These are phyloP conservation scores for Drosophila prostipennis DNA, from an alignment of 2,888 invertebrate genomes.

Conservation along the genomic window DNA sequence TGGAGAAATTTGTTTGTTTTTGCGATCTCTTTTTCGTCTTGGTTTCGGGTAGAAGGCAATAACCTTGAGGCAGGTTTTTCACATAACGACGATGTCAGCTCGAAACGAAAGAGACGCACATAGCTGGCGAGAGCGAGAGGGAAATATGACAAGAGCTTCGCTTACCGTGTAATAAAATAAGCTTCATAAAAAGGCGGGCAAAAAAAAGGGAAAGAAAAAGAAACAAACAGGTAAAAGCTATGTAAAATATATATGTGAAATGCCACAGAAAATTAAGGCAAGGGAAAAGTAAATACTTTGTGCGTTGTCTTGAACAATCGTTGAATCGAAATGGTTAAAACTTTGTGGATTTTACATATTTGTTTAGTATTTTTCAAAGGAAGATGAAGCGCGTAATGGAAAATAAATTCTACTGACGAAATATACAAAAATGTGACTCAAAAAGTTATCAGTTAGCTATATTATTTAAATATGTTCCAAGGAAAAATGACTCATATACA, in stretches of 20 bases:
- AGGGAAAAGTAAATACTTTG: slow-evolving; percentile 22
- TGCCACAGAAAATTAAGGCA: slow-evolving; percentile 27
- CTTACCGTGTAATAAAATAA: slow-evolving; percentile 28
- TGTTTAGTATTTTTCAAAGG: background rate
- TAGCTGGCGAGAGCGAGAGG: slow-evolving; percentile 11
- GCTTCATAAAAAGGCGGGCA: slow-evolving; percentile 37
- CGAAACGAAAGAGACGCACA: slow-evolving; percentile 23
- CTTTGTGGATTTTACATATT: slow-evolving; percentile 1
- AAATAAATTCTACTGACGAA: background rate
- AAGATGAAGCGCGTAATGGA: background rate
- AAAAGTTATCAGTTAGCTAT: background rate
- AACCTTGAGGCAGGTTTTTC: slow-evolving; percentile 80
- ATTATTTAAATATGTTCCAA: background rate
- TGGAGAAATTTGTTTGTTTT: slow-evolving; percentile 69
- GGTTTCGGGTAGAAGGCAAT: slow-evolving; percentile 67
- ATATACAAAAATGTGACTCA: slow-evolving; percentile 4
- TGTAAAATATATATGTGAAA: slow-evolving; percentile 18
- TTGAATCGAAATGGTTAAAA: slow-evolving; percentile 22
- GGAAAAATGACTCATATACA: background rate
- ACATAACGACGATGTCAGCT: slow-evolving; percentile 53
- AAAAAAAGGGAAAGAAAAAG: slow-evolving; percentile 3
- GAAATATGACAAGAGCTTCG: slow-evolving; percentile 18
- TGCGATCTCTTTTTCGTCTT: slow-evolving; percentile 41
- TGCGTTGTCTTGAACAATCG: slow-evolving; percentile 6
- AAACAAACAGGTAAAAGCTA: slow-evolving; percentile 41